Evolutionary conservation across 2,113 vertebrate species (phyloP), one percentile per base, ranked within the genome.

Genomic region (Dinomys branickii): DNA sequence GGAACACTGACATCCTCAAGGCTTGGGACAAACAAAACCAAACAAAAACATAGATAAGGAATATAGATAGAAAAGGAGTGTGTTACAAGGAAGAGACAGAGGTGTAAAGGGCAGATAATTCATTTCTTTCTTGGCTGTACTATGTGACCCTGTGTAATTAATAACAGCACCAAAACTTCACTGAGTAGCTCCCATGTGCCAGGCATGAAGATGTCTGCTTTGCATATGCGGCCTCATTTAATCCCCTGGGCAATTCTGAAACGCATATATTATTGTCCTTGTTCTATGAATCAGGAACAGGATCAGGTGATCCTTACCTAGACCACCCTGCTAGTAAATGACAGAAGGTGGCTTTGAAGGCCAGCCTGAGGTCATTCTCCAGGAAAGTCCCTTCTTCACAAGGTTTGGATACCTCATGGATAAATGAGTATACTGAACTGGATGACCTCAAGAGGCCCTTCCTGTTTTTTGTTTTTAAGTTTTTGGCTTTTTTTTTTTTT

Each of bases 401-500:
- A 90, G 69, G 84, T 95, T 85, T 71, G 20, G n/a, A 97, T 44
- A 59, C 83, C 50, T 95, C 28, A 58, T 28, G 9, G 3, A n/a
- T 81, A 95, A 92, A 85, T 85, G 88, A 97, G 58, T 35, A 69
- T 47, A 47, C 0, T 0, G 0, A 41, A 83, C 90, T 35, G 41
- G 77, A 78, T 84, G 94, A 91, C 88, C 93, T 75, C 92, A 28
- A 93, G 92, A 61, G 90, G 56, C 89, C 61, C 84, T 78, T 87
- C 71, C 82, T 89, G 84, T n/a, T n/a, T n/a, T n/a, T n/a, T n/a
- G n/a, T n/a, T n/a, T n/a, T n/a, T n/a, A n/a, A n/a, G n/a, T n/a
- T n/a, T n/a, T n/a, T n/a, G n/a, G n/a, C n/a, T n/a, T n/a, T n/a
- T n/a, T n/a, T n/a, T n/a, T n/a, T n/a, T n/a, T n/a, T n/a, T n/a